Evolutionary conservation across 2,888 invertebrate genomes (phyloP).

Genomic region (Cylloceria caligata): DNA sequence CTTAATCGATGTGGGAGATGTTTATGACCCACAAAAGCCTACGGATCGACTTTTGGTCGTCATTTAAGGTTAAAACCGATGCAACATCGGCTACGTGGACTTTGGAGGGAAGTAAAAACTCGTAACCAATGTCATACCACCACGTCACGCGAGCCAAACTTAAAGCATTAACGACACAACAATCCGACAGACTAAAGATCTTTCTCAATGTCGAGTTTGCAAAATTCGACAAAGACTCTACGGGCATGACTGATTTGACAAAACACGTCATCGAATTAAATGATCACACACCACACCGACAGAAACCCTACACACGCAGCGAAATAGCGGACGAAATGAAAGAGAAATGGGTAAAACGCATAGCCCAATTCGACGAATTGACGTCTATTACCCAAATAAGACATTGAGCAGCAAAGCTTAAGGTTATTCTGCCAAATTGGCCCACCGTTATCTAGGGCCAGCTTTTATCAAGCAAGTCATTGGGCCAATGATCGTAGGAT

Average conservation of each 20-base stretch:
- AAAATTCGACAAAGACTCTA: no score
- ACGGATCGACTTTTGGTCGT: no score
- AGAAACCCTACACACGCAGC: no score
- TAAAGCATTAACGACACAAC: neutral
- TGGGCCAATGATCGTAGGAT: no score
- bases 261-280: conserved; percentile 53
- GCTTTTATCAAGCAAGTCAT: no score
- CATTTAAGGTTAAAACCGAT: neutral
- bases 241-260: conserved; percentile 47
- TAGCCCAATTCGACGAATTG: no score
- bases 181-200: neutral
- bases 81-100: neutral
- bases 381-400: no score
- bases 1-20: conserved; percentile 1
- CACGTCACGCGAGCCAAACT: neutral
- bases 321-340: no score
- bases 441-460: no score
- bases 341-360: no score
- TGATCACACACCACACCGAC: conserved; percentile 13
- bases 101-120: neutral
- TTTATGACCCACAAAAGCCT: conserved; percentile 2
- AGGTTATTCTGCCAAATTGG: no score
- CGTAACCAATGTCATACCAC: neutral
- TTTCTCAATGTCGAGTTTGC: neutral
- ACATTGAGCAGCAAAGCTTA: no score